Percentiles rank a stretch among this genome's conserved stretches.
Conservation (phyloP, 2,797 vertebrate genomes). For the Mormyrus proboscirostris region DNA sequence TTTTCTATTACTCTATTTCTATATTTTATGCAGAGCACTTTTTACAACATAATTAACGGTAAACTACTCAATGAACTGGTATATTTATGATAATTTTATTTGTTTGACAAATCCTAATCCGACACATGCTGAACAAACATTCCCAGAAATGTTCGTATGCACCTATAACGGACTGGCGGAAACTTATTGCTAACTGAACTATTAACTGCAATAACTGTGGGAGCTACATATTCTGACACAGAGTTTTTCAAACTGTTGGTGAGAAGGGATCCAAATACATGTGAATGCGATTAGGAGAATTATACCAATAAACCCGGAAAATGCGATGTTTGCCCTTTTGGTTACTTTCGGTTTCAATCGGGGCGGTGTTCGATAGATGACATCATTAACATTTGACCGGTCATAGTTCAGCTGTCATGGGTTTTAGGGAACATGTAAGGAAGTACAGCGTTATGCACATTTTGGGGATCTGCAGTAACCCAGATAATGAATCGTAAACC, state of each 20-base stretch:
- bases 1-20: not conserved
- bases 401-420: conserved; percentile 15
- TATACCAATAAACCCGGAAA: not conserved
- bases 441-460: not conserved
- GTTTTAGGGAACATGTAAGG: not conserved
- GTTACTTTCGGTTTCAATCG: conserved; percentile 3
- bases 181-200: not conserved
- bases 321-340: not conserved
- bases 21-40: not conserved
- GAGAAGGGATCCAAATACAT: not conserved
- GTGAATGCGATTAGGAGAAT: not conserved
- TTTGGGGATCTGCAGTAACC: not conserved
- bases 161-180: not conserved
- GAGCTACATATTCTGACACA: not conserved
- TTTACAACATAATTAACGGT: not conserved
- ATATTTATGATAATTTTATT: not conserved
- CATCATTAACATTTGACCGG: not conserved
- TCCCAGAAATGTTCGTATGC: not conserved
- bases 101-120: not conserved
- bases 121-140: not conserved
- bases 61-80: not conserved
- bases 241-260: not conserved
- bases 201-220: not conserved
- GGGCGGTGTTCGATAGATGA: not conserved
- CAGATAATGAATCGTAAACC: not conserved